Base-by-base conservation (phyloP, 2,797 vertebrate species). In the Anabas testudineus region DNA sequence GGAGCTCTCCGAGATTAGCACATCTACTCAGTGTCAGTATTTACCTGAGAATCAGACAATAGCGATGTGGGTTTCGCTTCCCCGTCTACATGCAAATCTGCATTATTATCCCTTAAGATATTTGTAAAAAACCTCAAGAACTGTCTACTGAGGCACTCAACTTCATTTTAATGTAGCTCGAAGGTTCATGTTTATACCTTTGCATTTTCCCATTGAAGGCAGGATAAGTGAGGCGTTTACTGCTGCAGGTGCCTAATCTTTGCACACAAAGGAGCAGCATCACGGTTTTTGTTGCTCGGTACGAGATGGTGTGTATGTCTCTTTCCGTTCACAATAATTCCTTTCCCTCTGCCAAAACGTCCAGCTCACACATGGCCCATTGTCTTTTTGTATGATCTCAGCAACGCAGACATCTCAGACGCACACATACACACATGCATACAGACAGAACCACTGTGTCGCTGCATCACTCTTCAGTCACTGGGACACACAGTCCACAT, bases 341-440 rank as follows among this genome's bases (percentile, higher is more conserved):
- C 87, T 79, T 84, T 84, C 82, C 61, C 78, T 84, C 74, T 79
- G 76, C 86, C 88, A 90, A 85, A 90, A 78, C 87, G 62, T 78
- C 77, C 67, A 14, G 54, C 82, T 90, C 90, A 95, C 94, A 94
- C 93, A 92, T 34, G 56, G 56, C 74, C 84, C 89, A 91, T 95
- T 95, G 94, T 95, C 77, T 85, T 67, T 49, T 88, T 70, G 78
- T 88, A 93, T 94, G 94, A 93, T 93, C 92, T 93, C 91, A 94
- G 88, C 89, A 71, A 62, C 52, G 56, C 68, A 83, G 71, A 75
- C 76, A 74, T 79, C 81, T 80, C 82, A 74, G 72, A 89, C 83
- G 46, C 79, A 70, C 54, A 64, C 65, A 58, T 47, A 72, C 51
- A 43, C 72, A 59, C 60, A 66, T 51, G 28, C 70, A 71, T 65